phyloP scores from a whole-genome alignment of 2,113 vertebrate genomes.

The Athene cunicularia region DNA sequence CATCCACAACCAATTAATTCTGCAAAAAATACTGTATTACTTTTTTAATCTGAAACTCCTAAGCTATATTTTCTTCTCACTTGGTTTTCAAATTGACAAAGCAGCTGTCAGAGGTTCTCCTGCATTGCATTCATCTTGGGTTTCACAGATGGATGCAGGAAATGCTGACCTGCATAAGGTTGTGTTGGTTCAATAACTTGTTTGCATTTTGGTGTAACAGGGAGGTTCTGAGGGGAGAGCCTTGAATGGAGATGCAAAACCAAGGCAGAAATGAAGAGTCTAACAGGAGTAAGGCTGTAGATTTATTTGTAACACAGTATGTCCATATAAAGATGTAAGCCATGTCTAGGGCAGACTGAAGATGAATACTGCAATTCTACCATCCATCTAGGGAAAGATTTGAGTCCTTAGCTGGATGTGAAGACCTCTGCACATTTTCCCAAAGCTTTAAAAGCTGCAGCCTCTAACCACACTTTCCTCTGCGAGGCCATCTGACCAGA shows the following conservation, averaged over 20 bases:
- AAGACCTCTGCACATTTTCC: background rate
- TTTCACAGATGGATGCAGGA: background rate
- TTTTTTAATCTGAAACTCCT: background rate
- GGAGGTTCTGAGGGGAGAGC: background rate
- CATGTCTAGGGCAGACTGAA: background rate
- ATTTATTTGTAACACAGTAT: background rate
- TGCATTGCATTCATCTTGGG: background rate
- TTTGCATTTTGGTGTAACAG: background rate
- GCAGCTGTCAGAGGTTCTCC: background rate
- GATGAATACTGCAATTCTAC: background rate
- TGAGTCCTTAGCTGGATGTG: background rate
- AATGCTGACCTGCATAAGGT: background rate
- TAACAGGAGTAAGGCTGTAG: background rate
- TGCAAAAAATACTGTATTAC: background rate
- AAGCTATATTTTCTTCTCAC: background rate
- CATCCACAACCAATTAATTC: background rate
- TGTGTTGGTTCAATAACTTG: background rate
- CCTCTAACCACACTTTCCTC: background rate
- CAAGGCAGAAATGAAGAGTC: background rate
- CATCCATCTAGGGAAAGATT: background rate
- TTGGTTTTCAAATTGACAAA: background rate
- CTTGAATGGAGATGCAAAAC: background rate
- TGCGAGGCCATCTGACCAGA: background rate
- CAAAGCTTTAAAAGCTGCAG: background rate
- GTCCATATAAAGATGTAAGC: background rate